Evolutionary conservation across 2,113 vertebrate genomes (phyloP).

Genomic region (Callipepla squamata): DNA sequence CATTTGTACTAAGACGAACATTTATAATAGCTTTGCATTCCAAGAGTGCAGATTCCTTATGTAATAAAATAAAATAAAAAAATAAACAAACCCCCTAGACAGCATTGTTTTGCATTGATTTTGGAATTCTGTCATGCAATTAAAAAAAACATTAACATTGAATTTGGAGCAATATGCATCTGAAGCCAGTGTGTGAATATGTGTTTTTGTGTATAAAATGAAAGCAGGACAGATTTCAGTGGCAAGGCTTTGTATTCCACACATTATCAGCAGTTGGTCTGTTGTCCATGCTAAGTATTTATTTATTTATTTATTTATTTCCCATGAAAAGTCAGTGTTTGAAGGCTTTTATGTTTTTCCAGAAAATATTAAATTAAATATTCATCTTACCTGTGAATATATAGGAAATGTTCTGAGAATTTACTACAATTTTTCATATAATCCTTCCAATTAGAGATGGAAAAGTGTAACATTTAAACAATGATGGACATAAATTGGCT

Average conservation of each 20-base stretch:
- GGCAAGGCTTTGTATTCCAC: background rate
- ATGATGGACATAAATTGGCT: background rate
- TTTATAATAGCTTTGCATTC: background rate
- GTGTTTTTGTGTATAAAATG: background rate
- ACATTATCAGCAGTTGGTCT: background rate
- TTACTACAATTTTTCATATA: accelerated
- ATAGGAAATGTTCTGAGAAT: background rate
- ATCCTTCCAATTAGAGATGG: background rate
- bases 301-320: background rate
- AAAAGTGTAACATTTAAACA: background rate
- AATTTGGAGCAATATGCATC: background rate
- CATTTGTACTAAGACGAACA: background rate
- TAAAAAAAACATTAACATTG: background rate
- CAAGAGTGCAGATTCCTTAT: background rate
- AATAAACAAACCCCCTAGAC: background rate
- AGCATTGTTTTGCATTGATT: background rate
- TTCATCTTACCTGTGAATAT: background rate
- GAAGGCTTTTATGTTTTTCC: background rate
- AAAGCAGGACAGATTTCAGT: background rate
- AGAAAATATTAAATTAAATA: too few species aligned
- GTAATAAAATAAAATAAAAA: background rate
- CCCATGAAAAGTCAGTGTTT: background rate
- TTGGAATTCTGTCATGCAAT: background rate
- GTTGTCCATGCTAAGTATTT: background rate
- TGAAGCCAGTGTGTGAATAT: background rate